A percentile compares a stretch with the other conserved stretches of the same genome.
Conservation (phyloP, 2,113 vertebrate genomes). For the Ailuropoda melanoleuca region DNA sequence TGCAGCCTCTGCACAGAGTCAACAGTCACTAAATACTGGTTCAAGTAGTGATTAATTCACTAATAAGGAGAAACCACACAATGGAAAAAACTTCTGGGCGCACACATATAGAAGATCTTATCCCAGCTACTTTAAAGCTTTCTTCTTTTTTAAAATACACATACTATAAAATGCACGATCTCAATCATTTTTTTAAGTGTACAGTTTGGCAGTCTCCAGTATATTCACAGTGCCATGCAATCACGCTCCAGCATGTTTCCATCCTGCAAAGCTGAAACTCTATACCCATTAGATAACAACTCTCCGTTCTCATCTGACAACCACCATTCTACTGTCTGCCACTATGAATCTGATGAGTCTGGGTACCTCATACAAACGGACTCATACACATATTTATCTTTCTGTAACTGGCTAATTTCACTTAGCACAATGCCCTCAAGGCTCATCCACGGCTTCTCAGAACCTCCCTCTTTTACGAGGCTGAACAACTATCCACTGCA, state of each 20-base stretch:
- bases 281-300: not conserved
- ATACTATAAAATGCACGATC: not conserved
- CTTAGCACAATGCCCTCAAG: not conserved
- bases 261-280: not conserved
- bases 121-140: not conserved
- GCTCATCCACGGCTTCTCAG: not conserved
- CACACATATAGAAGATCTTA: not conserved
- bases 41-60: not conserved
- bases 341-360: not conserved
- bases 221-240: not conserved
- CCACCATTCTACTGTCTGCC: not conserved
- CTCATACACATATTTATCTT: not conserved
- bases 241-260: not conserved
- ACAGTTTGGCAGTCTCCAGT: not conserved
- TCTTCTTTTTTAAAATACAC: not conserved
- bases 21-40: not conserved
- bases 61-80: not conserved
- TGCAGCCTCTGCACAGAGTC: not conserved
- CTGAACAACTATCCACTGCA: not conserved
- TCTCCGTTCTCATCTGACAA: not conserved
- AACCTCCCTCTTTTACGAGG: not conserved
- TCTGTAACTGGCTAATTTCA: not conserved
- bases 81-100: not conserved
- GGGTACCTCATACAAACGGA: not conserved
- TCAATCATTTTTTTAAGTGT: not conserved